Evolutionary conservation across 2,888 invertebrate species (phyloP).

Genomic region (Hydriomena furcata): DNA sequence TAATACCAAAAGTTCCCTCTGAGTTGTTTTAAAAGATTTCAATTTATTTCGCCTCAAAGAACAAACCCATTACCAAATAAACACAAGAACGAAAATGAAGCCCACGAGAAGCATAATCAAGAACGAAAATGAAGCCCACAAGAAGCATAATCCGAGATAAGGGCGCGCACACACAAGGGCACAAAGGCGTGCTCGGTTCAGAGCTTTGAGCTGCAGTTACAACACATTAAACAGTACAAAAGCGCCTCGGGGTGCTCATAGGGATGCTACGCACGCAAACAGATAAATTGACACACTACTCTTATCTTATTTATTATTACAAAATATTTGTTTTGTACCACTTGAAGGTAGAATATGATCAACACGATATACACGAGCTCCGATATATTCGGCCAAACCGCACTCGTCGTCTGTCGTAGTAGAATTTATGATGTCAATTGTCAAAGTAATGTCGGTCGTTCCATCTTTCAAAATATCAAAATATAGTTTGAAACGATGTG

Average conservation of each 20-base stretch:
- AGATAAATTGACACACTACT: no score
- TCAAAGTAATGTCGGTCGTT: no score
- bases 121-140: conserved; percentile 5
- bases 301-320: no score
- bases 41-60: neutral
- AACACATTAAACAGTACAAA: neutral
- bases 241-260: conserved; percentile 1
- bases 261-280: conserved; percentile 4
- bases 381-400: no score
- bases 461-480: no score
- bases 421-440: no score
- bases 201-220: conserved; percentile 12
- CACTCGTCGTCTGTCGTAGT: no score
- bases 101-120: conserved; percentile 3
- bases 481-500: no score
- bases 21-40: neutral
- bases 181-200: conserved; percentile 8
- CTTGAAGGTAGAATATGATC: no score
- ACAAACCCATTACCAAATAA: conserved; percentile 13
- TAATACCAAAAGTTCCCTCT: no score
- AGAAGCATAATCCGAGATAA: conserved; percentile 13
- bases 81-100: conserved; percentile 8
- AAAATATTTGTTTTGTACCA: no score
- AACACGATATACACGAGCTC: no score
- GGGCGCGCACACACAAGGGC: conserved; percentile 6